phyloP scores from a whole-genome alignment of 2,888 invertebrate genomes.

The Eucriotettix oculatus region DNA sequence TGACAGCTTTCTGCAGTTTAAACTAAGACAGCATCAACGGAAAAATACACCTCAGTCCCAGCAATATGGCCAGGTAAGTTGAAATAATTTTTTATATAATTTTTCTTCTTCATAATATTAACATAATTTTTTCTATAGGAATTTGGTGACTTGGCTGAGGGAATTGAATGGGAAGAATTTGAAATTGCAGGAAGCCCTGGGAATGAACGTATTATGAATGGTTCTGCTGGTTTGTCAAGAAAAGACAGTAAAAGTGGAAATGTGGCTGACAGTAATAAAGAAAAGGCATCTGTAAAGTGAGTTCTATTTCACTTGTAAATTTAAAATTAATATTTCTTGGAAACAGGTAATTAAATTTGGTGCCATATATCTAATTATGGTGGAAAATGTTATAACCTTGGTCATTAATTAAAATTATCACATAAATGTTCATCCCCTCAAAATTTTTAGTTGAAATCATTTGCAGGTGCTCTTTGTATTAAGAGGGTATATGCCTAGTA shows the following conservation, averaged over 20 bases:
- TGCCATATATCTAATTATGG: no score
- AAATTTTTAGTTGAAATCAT: no score
- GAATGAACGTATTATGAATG: conserved; percentile 1
- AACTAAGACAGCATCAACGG: conserved; percentile 62
- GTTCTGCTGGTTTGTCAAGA: conserved; percentile 1
- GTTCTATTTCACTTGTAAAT: conserved; percentile 5
- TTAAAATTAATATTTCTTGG: neutral
- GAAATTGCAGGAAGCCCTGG: conserved; percentile 33
- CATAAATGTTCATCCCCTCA: no score
- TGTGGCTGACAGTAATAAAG: conserved; percentile 17
- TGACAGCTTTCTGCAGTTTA: conserved; percentile 61
- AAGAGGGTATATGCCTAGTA: no score
- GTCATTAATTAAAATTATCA: no score
- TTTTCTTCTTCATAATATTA: neutral
- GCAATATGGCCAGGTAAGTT: neutral
- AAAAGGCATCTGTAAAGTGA: conserved; percentile 25
- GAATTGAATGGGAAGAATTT: conserved; percentile 73
- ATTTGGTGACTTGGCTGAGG: conserved; percentile 15
- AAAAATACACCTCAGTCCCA: conserved; percentile 58
- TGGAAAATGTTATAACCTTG: no score
- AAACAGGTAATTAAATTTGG: no score
- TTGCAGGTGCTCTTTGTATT: no score
- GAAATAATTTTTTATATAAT: neutral
- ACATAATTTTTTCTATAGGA: conserved; percentile 4
- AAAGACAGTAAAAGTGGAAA: conserved; percentile 6